phyloP scores from a whole-genome alignment of 1,140 invertebrate species.

The Meloidogyne exigua region DNA sequence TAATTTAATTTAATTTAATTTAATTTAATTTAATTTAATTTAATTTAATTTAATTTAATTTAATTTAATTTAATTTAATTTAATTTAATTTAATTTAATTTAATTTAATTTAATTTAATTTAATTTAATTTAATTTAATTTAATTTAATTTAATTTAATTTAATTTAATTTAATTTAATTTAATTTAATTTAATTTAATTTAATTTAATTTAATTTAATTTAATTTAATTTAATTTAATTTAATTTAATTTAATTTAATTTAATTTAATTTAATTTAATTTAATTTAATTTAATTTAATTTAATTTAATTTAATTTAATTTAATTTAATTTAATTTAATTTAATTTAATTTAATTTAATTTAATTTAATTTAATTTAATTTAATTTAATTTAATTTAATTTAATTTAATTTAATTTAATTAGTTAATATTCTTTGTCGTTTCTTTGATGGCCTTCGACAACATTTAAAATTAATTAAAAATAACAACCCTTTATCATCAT shows the following conservation, averaged over 20 bases:
- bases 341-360: conserved; percentile 5
- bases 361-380: background rate
- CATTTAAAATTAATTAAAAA: conserved; percentile 32
- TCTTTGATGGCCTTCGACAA: conserved; percentile 46
- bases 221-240: background rate
- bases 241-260: background rate
- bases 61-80: conserved; percentile 5
- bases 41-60: background rate
- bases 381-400: background rate
- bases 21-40: background rate
- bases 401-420: background rate
- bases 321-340: background rate
- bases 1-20: background rate
- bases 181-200: background rate
- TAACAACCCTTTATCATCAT: background rate
- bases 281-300: background rate
- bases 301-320: background rate
- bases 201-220: conserved; percentile 5
- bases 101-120: background rate
- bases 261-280: background rate
- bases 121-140: background rate
- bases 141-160: background rate
- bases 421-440: conserved; percentile 43
- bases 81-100: background rate
- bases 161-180: background rate